Evolutionary conservation across 2,113 vertebrate genomes (phyloP).

Genomic region (Xiphophorus couchianus): DNA sequence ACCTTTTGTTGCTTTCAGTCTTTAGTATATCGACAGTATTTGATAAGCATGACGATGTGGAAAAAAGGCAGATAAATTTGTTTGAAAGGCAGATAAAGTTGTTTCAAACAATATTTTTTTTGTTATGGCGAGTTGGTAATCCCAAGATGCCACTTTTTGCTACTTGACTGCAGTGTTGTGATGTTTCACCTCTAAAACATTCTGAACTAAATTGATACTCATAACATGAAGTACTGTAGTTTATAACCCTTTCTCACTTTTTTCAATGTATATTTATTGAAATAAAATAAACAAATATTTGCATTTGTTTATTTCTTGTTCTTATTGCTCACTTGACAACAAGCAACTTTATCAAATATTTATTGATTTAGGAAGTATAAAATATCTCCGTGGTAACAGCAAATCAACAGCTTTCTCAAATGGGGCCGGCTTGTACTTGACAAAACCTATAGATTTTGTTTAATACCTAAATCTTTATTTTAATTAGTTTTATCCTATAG

Average conservation of each 20-base stretch:
- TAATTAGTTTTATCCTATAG: not conserved
- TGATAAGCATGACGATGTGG: not conserved
- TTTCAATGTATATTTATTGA: too few relatives aligned
- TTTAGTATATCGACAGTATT: not conserved
- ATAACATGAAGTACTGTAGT: too few relatives aligned
- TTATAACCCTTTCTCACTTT: too few relatives aligned
- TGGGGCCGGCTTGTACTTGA: too few relatives aligned
- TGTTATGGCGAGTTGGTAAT: not conserved
- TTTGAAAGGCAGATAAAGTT: not conserved
- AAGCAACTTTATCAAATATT: too few relatives aligned
- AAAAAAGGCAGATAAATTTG: not conserved
- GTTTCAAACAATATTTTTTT: not conserved
- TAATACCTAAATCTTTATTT: not conserved
- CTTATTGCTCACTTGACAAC: too few relatives aligned
- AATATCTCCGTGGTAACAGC: too few relatives aligned
- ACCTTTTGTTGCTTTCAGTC: not conserved
- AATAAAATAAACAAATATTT: too few relatives aligned
- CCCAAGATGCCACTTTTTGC: not conserved
- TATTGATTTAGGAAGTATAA: too few relatives aligned
- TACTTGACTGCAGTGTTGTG: not conserved
- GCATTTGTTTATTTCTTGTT: too few relatives aligned
- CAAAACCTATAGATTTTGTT: not conserved
- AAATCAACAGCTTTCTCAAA: not conserved
- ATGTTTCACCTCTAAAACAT: not conserved
- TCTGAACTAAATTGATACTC: not conserved